A percentile compares a stretch with the other conserved stretches of the same genome.
These are phyloP conservation scores for Pituophis catenifer DNA, from an alignment of 2,113 vertebrate genomes.

Conservation along the genomic window DNA sequence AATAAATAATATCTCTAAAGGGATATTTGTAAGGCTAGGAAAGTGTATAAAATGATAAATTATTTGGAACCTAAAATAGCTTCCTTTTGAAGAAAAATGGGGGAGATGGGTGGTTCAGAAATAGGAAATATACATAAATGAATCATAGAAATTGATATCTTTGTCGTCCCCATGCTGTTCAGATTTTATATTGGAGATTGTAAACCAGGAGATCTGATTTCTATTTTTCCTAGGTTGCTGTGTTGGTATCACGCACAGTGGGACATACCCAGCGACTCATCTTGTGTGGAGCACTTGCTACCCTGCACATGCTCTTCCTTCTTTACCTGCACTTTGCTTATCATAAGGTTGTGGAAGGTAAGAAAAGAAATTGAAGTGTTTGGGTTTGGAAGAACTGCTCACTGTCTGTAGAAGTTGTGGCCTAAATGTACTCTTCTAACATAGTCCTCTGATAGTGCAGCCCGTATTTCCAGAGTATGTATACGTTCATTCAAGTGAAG, in stretches of 20 bases:
- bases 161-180: not conserved
- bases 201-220: not conserved
- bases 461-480: not conserved
- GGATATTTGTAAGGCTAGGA: not conserved
- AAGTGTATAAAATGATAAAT: not conserved
- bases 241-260: conserved; percentile 88
- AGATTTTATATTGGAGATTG: not conserved
- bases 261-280: conserved; percentile 91
- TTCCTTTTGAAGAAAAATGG: not conserved
- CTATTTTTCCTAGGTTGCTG: conserved; percentile 79
- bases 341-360: conserved; percentile 95
- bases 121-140: not conserved
- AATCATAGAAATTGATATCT: not conserved
- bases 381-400: not conserved
- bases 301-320: conserved; percentile 95
- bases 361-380: not conserved
- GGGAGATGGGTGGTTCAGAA: not conserved
- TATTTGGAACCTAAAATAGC: not conserved
- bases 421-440: not conserved
- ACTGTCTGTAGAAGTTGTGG: not conserved
- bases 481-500: not conserved
- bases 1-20: not conserved
- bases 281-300: conserved; percentile 84
- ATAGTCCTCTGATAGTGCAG: not conserved
- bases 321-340: conserved; percentile 98